Base-by-base conservation (phyloP, 2,113 vertebrate genomes). In the Willisornis vidua region DNA sequence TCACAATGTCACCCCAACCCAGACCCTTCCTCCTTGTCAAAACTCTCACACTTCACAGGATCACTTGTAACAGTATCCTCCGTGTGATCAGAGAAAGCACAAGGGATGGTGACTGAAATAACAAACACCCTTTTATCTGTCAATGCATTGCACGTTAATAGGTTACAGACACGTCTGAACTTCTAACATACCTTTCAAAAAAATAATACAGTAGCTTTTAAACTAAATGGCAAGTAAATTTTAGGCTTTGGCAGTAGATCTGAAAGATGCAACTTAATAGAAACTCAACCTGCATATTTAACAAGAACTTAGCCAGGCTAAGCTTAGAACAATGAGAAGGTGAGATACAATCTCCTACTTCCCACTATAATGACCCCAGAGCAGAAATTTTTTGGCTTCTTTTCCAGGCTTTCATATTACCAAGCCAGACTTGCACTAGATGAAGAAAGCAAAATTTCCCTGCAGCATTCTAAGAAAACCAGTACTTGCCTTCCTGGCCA, bases 391-490 rank as follows among this genome's bases (percentile, higher is more conserved):
- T 52, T 37, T 41, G 6, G 37, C 66, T 90, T 63, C 43, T 90
- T 86, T 59, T 71, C 88, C 62, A 88, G 43, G 31, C 88, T 95
- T 92, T 57, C n/a, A 5, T 70, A 77, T 86, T 88, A 95, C 61
- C 63, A 84, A 85, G 28, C 54, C 39, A 4, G 3, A 58, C 48
- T 54, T 62, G 41, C 37, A 84, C 25, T 41, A 90, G 33, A 88
- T 80, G 83, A 92, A 83, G 59, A 74, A 58, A 86, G 88, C 46
- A 86, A 74, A 93, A 93, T 81, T 93, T 94, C 89, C 90, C 76
- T 92, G 23, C 39, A 15, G 63, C 33, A 81, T 94, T 95, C 94
- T 84, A 92, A 90, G 90, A 95, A 94, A 94, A 92, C 39, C 55
- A 88, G 20, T 39, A 25, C 61, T 73, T 73, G 86, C 20, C 65